These are phyloP conservation scores for Coenonympha glycerion DNA, from an alignment of 2,888 invertebrate genomes.

Conservation along the genomic window DNA sequence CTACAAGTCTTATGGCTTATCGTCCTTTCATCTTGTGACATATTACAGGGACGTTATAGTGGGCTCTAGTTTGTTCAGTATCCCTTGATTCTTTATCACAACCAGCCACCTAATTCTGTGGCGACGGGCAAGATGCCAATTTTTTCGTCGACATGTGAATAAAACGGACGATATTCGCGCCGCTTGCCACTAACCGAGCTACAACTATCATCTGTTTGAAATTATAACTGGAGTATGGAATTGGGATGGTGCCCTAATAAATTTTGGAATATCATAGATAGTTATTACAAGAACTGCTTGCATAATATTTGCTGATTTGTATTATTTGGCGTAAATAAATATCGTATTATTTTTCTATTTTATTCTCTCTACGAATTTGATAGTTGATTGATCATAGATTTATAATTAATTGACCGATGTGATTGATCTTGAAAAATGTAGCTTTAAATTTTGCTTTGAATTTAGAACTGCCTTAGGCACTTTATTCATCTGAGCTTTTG, in stretches of 20 bases:
- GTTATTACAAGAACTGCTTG: background rate
- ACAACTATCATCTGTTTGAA: conserved; percentile 37
- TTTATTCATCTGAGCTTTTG: too few species aligned
- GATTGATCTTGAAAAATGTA: too few species aligned
- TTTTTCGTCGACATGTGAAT: conserved; percentile 61
- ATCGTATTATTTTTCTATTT: background rate
- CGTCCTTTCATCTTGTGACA: too few species aligned
- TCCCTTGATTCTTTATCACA: conserved; percentile 1
- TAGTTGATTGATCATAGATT: too few species aligned
- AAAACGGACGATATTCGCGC: conserved; percentile 56
- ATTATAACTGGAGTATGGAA: conserved; percentile 42
- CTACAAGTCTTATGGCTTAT: too few species aligned
- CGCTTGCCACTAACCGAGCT: conserved; percentile 35
- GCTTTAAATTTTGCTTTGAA: too few species aligned
- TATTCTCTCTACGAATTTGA: background rate
- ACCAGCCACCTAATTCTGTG: conserved; percentile 1
- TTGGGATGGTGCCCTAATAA: conserved; percentile 29
- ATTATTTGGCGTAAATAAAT: too few species aligned
- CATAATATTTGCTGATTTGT: conserved; percentile 1
- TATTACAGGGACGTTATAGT: too few species aligned
- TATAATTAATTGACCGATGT: too few species aligned
- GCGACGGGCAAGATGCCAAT: conserved; percentile 57
- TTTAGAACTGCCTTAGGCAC: too few species aligned
- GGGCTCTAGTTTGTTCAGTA: too few species aligned
- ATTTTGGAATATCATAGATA: conserved; percentile 5